These are phyloP conservation scores for Eupleurogrammus muticus DNA, from an alignment of 2,797 vertebrate species.

Conservation along the genomic window DNA sequence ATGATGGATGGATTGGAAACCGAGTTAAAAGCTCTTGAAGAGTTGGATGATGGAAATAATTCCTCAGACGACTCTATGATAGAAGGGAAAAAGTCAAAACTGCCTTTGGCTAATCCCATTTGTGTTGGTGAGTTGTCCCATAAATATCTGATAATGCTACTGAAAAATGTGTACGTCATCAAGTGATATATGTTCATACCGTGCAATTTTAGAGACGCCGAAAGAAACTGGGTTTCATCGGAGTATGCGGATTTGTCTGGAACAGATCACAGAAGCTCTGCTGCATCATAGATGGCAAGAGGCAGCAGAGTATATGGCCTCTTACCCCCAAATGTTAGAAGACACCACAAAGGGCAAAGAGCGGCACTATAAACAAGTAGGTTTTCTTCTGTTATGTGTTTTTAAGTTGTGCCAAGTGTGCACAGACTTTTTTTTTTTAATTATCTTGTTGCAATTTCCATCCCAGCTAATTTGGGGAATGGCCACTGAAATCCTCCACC, in stretches of 20 bases:
- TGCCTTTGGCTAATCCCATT: conserved; percentile 23
- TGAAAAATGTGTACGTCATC: background rate
- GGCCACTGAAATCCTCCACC: conserved; percentile 90
- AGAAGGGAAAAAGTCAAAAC: conserved; percentile 14
- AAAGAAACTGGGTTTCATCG: conserved; percentile 79
- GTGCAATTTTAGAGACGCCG: conserved; percentile 33
- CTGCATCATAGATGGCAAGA: conserved; percentile 89
- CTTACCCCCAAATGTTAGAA: conserved; percentile 86
- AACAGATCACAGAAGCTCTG: conserved; percentile 86
- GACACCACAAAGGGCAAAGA: conserved; percentile 43
- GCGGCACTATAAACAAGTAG: conserved; percentile 81
- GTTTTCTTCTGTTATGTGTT: background rate
- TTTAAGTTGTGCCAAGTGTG: background rate
- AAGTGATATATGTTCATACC: background rate
- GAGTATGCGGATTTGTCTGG: conserved; percentile 83
- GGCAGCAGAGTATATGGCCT: conserved; percentile 87
- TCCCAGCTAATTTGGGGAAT: conserved; percentile 90
- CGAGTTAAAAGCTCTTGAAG: conserved; percentile 2
- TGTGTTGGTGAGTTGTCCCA: conserved; percentile 45
- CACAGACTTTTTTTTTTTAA: background rate
- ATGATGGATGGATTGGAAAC: conserved; percentile 72
- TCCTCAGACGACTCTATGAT: conserved; percentile 13
- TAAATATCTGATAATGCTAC: background rate
- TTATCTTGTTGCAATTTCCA: background rate
- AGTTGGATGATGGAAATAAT: conserved; percentile 10